phyloP scores from a whole-genome alignment of 2,113 vertebrate species.

The Oncorhynchus keta region DNA sequence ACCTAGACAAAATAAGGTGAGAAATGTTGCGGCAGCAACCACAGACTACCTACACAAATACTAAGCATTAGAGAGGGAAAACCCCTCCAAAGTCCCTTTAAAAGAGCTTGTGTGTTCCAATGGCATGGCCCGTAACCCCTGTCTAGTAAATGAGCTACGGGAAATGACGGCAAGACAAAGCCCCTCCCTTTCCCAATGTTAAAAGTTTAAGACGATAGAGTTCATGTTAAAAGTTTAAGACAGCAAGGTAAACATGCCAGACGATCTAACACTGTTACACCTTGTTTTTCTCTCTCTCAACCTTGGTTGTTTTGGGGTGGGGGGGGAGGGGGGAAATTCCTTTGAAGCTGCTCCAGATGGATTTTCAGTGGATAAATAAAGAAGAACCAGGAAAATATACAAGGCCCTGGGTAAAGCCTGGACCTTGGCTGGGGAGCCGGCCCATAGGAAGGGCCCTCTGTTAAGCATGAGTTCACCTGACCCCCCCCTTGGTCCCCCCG shows the following conservation, averaged over 20 bases:
- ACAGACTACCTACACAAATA: neutral
- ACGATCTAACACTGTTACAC: conserved; percentile 56
- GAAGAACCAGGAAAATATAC: conserved; percentile 89
- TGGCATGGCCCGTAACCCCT: conserved; percentile 32
- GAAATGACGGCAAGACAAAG: conserved; percentile 35
- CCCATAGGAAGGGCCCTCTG: conserved; percentile 58
- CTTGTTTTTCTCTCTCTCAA: conserved; percentile 49
- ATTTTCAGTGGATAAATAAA: conserved; percentile 82
- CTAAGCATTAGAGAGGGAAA: neutral
- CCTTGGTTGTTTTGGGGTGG: conserved; percentile 50
- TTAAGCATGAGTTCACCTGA: conserved; percentile 64
- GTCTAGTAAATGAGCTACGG: conserved; percentile 14
- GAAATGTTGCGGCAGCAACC: neutral
- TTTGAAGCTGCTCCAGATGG: conserved; percentile 71
- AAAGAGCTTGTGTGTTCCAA: conserved; percentile 27
- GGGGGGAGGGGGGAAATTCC: conserved; percentile 26
- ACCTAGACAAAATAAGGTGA: neutral
- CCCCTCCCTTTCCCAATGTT: conserved; percentile 13
- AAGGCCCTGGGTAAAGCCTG: conserved; percentile 62
- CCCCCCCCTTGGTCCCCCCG: conserved; percentile 50
- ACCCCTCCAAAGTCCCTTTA: neutral
- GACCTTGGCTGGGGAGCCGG: conserved; percentile 64
- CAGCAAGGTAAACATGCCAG: conserved; percentile 37
- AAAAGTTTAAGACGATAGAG: conserved; percentile 25
- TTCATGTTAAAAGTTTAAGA: conserved; percentile 36